Base-by-base conservation (phyloP, 1,140 invertebrate genomes). In the Drosophila santomea region DNA sequence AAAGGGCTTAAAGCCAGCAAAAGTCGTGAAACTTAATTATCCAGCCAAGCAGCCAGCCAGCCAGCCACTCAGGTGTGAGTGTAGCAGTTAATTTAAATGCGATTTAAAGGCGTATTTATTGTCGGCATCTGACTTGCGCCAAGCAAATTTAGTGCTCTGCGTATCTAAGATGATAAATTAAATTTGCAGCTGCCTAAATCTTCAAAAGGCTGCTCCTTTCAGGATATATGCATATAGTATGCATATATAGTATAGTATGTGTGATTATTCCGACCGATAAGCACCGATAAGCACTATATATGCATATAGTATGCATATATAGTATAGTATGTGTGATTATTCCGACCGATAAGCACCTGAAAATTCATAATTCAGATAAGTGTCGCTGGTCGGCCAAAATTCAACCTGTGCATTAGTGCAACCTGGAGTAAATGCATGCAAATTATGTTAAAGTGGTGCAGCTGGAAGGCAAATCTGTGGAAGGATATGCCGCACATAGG, bases 301-400 rank as follows among this genome's bases (percentile, higher is more conserved):
- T 25, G 35, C 14, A 48, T 25, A 55, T 45, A 20, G 12, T 4
- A 17, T 14, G 4, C 10, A 41, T 15, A n/a, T 28, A 66, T 28
- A 8, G 7, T 28, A n/a, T n/a, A n/a, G n/a, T n/a, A 7, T 32
- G 32, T 32, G 32, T 32, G 32, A 7, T 3, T 32, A 60, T 45
- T 54, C 56, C 28, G 58, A 35, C 48, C 64, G 84, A 84, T 89
- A 84, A 84, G 84, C 73, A 80, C 84, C 80, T 89, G 84, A 80
- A 88, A 89, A 88, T 88, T 88, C 84, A 89, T 89, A 84, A 89
- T 75, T 83, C 59, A 89, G 84, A 88, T 88, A 88, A 86, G 79
- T 74, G 71, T 45, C 64, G 39, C 57, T 69, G 47, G 15, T 43
- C 47, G 67, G 60, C 50, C 71, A 66, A 69, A 63, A 55, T 72